Evolutionary conservation across 2,113 vertebrate genomes (phyloP).

Genomic region (Myodes glareolus): DNA sequence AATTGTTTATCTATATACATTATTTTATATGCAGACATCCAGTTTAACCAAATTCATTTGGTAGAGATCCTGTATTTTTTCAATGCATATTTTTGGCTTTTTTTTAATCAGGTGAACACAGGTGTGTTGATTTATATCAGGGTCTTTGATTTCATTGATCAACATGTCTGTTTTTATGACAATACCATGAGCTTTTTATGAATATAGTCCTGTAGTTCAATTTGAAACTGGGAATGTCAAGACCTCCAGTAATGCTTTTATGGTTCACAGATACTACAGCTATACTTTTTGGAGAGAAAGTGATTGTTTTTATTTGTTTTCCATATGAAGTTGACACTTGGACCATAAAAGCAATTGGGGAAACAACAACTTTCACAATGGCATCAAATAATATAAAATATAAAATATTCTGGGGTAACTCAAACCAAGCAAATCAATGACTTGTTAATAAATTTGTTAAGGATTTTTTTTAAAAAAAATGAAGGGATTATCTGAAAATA

Average conservation of each 20-base stretch:
- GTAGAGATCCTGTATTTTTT: neutral
- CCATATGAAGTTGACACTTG: too few relatives aligned
- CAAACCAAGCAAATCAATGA: too few relatives aligned
- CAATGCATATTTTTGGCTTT: neutral
- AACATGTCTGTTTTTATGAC: neutral
- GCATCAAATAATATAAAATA: too few relatives aligned
- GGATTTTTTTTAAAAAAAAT: too few relatives aligned
- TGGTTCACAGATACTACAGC: too few relatives aligned
- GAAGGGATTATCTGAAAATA: too few relatives aligned
- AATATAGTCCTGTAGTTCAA: neutral
- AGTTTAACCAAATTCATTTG: neutral
- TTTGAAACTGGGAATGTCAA: neutral
- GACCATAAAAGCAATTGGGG: too few relatives aligned
- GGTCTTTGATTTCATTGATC: neutral
- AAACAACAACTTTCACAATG: too few relatives aligned
- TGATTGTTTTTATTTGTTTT: too few relatives aligned
- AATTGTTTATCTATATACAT: neutral
- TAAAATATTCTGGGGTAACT: too few relatives aligned
- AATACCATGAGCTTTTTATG: neutral
- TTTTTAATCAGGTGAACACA: neutral
- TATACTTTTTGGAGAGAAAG: too few relatives aligned
- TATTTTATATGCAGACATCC: neutral
- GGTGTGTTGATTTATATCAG: neutral
- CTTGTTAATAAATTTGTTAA: too few relatives aligned
- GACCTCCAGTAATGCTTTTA: neutral